These are phyloP conservation scores for Apus apus DNA, from an alignment of 2,113 vertebrate species.

Conservation along the genomic window DNA sequence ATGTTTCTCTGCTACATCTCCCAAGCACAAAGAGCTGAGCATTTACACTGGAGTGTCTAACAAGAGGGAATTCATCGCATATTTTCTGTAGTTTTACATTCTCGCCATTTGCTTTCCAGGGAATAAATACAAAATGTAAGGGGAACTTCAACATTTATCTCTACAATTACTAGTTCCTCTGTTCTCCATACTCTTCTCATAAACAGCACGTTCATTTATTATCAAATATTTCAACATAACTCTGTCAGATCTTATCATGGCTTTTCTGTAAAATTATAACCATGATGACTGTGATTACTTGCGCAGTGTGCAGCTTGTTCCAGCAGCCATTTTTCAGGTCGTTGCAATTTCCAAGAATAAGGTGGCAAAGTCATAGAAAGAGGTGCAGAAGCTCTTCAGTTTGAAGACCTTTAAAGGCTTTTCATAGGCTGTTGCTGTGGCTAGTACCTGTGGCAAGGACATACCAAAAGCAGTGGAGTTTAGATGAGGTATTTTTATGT, in stretches of 20 bases:
- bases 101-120: not conserved
- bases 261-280: constrained; percentile 2
- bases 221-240: constrained; percentile 8
- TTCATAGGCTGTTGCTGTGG: not conserved
- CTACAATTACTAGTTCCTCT: not conserved
- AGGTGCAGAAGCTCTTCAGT: not conserved
- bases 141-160: not conserved
- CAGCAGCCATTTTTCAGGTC: constrained; percentile 9
- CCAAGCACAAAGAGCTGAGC: not conserved
- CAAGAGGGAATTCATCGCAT: not conserved
- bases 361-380: not conserved
- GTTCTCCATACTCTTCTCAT: not conserved
- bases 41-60: not conserved
- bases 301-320: constrained; percentile 27
- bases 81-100: not conserved
- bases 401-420: constrained; percentile 34
- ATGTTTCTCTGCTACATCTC: not conserved
- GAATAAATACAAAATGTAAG: not conserved
- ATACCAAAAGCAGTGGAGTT: not conserved
- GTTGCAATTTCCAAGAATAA: constrained; percentile 47
- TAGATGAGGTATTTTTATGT: not conserved
- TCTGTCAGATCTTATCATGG: not conserved
- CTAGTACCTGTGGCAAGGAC: not conserved
- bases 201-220: constrained; percentile 1
- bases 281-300: not conserved